A percentile compares a stretch with the other conserved stretches of the same genome.
Evolutionary conservation across 2,797 vertebrate species (phyloP).

Genomic region (Philypnodon macrostomus): DNA sequence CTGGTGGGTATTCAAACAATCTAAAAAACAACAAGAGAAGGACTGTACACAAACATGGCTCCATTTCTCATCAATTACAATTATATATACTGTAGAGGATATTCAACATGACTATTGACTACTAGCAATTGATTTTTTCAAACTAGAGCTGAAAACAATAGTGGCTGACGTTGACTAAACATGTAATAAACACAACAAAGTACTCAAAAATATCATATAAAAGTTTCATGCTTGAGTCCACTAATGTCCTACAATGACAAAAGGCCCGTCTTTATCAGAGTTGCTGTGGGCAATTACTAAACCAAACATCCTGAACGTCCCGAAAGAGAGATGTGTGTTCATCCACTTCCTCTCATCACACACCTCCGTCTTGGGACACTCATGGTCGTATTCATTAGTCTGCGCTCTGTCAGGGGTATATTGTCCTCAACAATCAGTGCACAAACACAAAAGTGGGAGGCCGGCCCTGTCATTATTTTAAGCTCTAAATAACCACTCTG

Average conservation of each 20-base stretch:
- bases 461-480: constrained; percentile 69
- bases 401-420: constrained; percentile 65
- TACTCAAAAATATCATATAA: too few relatives aligned
- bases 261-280: too few relatives aligned
- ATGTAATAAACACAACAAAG: too few relatives aligned
- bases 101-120: too few relatives aligned
- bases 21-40: too few relatives aligned
- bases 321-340: constrained; percentile 50
- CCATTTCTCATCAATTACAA: too few relatives aligned
- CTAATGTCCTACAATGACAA: constrained; percentile 14
- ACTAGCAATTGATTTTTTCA: too few relatives aligned
- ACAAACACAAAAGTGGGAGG: constrained; percentile 69
- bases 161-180: too few relatives aligned
- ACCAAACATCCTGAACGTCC: constrained; percentile 45
- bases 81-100: too few relatives aligned
- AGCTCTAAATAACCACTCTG: constrained; percentile 69
- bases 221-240: too few relatives aligned
- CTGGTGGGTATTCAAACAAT: constrained; percentile 24
- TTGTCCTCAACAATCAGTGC: constrained; percentile 67
- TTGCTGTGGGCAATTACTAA: constrained; percentile 27
- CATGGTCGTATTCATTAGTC: constrained; percentile 74
- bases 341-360: constrained; percentile 69
- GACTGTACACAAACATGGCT: too few relatives aligned
- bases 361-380: constrained; percentile 71
- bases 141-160: too few relatives aligned